A percentile compares a stretch with the other conserved stretches of the same genome.
phyloP scores from a whole-genome alignment of 2,113 vertebrate genomes.

The Gallinago paraguaiae region DNA sequence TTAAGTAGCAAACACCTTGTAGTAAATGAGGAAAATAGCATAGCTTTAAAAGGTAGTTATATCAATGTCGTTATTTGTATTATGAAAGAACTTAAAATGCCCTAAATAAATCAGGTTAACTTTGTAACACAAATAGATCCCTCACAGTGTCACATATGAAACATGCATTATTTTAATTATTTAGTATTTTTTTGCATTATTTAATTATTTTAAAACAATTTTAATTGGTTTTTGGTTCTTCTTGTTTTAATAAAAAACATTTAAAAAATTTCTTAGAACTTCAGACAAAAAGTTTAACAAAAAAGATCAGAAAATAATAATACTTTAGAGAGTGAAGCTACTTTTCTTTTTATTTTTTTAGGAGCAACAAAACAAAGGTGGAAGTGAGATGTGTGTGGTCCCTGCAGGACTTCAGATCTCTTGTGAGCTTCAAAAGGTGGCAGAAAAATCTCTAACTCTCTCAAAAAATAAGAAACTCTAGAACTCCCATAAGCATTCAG shows the following conservation, averaged over 20 bases:
- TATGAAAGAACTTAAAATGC: not conserved
- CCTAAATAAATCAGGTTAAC: not conserved
- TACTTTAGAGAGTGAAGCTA: not conserved
- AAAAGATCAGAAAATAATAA: not conserved
- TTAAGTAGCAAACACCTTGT: not conserved
- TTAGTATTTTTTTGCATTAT: no score
- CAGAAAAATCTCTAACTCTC: not conserved
- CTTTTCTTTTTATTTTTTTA: not conserved
- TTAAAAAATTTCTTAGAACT: not conserved
- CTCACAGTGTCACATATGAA: not conserved
- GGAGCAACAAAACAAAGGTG: not conserved
- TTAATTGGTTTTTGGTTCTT: not conserved
- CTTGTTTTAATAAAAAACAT: not conserved
- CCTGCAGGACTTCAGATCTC: not conserved
- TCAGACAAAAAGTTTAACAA: not conserved
- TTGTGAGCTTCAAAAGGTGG: not conserved
- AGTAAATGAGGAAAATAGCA: not conserved
- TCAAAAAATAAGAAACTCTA: not conserved
- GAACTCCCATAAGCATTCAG: not conserved
- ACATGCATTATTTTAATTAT: not conserved
- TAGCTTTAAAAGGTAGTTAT: not conserved
- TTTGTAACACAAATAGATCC: not conserved
- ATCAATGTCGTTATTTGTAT: not conserved
- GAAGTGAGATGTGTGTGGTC: not conserved
- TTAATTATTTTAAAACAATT: no score